A percentile compares a stretch with the other conserved stretches of the same genome.
Evolutionary conservation across 2,113 vertebrate genomes (phyloP).

Genomic region (Cricetomys ansorgei): DNA sequence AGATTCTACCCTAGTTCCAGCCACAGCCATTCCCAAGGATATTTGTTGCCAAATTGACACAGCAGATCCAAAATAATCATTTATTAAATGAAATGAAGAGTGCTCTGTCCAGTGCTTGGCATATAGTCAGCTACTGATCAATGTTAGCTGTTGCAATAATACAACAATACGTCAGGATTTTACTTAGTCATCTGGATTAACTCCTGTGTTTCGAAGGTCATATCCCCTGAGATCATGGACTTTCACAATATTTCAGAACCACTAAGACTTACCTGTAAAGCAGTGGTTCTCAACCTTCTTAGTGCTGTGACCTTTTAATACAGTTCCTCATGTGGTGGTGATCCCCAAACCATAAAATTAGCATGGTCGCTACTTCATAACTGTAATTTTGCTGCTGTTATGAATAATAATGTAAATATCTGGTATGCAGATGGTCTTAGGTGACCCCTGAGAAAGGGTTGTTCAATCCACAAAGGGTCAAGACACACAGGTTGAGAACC

Average conservation of each 20-base stretch:
- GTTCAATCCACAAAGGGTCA: too few species aligned
- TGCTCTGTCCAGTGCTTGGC: background rate
- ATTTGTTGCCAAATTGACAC: background rate
- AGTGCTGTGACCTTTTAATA: too few species aligned
- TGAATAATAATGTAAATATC: too few species aligned
- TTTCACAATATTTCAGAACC: background rate
- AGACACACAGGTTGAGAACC: too few species aligned
- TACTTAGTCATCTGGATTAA: background rate
- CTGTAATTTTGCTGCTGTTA: too few species aligned
- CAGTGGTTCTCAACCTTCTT: too few species aligned
- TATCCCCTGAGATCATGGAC: background rate
- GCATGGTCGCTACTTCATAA: too few species aligned
- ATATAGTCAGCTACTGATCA: background rate
- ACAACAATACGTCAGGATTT: background rate
- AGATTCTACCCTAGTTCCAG: background rate
- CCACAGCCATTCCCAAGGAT: too few species aligned
- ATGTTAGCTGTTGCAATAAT: background rate
- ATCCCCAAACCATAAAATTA: too few species aligned
- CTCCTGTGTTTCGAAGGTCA: background rate
- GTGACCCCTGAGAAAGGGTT: too few species aligned
- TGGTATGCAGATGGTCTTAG: too few species aligned
- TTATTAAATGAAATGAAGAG: slow-evolving; percentile 6
- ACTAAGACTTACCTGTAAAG: background rate
- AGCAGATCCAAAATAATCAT: background rate
- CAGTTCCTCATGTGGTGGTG: too few species aligned